Evolutionary conservation across 2,113 vertebrate species (phyloP).

Genomic region (Sigmodon hispidus): DNA sequence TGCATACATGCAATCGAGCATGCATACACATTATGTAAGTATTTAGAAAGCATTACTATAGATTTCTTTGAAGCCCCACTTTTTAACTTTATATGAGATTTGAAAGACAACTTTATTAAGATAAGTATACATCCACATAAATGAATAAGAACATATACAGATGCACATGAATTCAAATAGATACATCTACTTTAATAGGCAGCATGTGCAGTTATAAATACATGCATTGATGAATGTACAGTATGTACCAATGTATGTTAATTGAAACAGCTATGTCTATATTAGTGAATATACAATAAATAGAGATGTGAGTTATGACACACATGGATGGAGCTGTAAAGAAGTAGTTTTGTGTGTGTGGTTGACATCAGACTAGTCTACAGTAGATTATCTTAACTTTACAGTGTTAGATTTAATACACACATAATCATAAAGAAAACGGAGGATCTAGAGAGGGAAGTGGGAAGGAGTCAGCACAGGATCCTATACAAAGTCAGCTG

Average conservation of each 20-base stretch:
- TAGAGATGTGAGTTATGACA: not conserved
- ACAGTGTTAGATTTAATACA: not conserved
- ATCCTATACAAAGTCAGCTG: not conserved
- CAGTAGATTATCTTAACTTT: not conserved
- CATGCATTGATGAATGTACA: not conserved
- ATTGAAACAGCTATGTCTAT: not conserved
- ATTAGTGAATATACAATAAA: not conserved
- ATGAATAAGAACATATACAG: not conserved
- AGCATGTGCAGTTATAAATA: not conserved
- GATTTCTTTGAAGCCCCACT: not conserved
- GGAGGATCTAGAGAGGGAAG: not conserved
- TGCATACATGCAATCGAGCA: not conserved
- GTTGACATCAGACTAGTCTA: not conserved
- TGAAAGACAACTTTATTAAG: not conserved
- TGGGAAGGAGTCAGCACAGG: not conserved
- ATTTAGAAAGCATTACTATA: not conserved
- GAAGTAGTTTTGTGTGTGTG: not conserved
- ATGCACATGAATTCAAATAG: not conserved
- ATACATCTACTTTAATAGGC: not conserved
- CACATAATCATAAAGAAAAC: not conserved
- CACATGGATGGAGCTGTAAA: not conserved
- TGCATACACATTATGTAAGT: not conserved
- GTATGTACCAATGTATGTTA: not conserved
- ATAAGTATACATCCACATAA: not conserved
- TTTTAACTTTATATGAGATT: not conserved